Evolutionary conservation across 2,888 invertebrate genomes (phyloP).

Genomic region (Tyria jacobaeae): DNA sequence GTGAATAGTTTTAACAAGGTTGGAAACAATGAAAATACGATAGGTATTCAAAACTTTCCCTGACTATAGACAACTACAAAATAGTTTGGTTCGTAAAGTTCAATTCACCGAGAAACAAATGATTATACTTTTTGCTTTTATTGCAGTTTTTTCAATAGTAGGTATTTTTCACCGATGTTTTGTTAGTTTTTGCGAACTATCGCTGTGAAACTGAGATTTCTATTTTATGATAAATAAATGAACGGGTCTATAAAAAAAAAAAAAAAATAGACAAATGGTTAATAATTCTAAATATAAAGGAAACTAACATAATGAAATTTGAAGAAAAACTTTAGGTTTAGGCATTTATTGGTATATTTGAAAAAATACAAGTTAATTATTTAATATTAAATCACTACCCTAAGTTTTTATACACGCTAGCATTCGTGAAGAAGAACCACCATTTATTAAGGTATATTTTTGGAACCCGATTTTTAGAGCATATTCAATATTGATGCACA

Average conservation of each 20-base stretch:
- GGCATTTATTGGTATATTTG: no score
- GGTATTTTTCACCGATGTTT: conserved; percentile 35
- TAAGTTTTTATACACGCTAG: no score
- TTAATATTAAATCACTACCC: no score
- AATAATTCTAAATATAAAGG: no score
- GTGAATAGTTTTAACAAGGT: conserved; percentile 60
- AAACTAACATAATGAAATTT: no score
- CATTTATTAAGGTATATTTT: no score
- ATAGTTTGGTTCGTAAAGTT: conserved; percentile 45
- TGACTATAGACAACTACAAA: conserved; percentile 51
- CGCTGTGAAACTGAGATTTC: conserved; percentile 1
- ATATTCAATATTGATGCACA: no score
- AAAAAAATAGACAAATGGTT: not conserved
- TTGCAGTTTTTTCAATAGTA: conserved; percentile 30
- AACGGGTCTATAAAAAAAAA: not conserved
- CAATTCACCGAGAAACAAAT: conserved; percentile 44
- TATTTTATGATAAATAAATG: not conserved
- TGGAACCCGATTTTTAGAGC: no score
- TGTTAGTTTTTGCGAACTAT: conserved; percentile 8
- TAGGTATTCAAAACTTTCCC: conserved; percentile 45
- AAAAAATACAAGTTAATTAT: no score
- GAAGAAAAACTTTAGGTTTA: no score
- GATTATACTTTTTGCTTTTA: conserved; percentile 47
- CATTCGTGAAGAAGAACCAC: no score
- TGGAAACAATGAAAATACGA: conserved; percentile 50